Evolutionary conservation across 2,797 vertebrate species (phyloP).

Genomic region (Antrozous pallidus): DNA sequence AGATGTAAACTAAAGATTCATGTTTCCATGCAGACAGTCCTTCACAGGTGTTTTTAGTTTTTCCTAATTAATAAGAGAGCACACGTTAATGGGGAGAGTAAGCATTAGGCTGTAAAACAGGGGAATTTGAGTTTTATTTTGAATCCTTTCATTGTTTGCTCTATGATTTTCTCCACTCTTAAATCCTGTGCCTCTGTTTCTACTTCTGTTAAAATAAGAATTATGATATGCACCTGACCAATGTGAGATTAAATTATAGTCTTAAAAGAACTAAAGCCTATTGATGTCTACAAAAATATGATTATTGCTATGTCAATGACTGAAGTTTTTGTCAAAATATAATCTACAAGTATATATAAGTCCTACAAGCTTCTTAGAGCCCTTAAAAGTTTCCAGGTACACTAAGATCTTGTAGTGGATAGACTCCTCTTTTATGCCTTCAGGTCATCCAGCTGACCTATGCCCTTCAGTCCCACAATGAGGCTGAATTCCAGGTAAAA

Average conservation of each 20-base stretch:
- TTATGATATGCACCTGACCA: background rate
- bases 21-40: background rate
- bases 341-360: background rate
- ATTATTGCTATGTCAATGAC: background rate
- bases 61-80: background rate
- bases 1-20: background rate
- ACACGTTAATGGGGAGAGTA: background rate
- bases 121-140: background rate
- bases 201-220: background rate
- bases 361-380: background rate
- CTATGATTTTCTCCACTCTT: background rate
- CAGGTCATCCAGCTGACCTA: background rate
- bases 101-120: background rate
- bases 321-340: background rate
- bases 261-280: background rate
- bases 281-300: background rate
- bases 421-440: background rate
- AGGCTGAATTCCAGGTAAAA: background rate
- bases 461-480: background rate
- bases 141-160: background rate
- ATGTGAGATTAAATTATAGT: background rate
- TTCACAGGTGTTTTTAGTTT: background rate
- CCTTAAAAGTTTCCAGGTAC: background rate
- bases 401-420: background rate
- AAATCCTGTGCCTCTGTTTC: background rate